A percentile compares a stretch with the other conserved stretches of the same genome.
Evolutionary conservation across 2,888 invertebrate species (phyloP).

Genomic region (Chrysotoxum bicinctum): DNA sequence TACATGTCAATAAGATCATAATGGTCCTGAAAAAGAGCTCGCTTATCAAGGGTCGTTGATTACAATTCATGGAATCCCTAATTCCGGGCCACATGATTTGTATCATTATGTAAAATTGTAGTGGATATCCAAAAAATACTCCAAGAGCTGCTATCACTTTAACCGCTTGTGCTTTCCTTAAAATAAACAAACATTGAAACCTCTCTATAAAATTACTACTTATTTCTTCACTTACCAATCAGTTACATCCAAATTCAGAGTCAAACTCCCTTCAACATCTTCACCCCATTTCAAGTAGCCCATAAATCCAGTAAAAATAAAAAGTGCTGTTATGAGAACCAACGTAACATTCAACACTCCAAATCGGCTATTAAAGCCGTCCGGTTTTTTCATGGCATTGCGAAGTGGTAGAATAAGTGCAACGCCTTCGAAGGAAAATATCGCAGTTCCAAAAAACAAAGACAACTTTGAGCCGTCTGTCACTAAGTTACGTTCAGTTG

Average conservation of each 20-base stretch:
- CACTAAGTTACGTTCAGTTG: constrained; percentile 84
- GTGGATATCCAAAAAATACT: constrained; percentile 94
- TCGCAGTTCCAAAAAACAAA: constrained; percentile 96
- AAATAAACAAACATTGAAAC: constrained; percentile 67
- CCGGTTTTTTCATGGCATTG: constrained; percentile 92
- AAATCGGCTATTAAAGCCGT: constrained; percentile 88
- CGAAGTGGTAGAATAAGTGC: constrained; percentile 94
- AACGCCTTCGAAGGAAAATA: constrained; percentile 98
- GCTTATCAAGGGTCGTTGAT: constrained; percentile 83
- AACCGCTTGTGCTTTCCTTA: constrained; percentile 90
- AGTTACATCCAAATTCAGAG: constrained; percentile 88
- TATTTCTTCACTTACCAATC: constrained; percentile 75
- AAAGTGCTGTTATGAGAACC: constrained; percentile 89
- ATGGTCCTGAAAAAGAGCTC: constrained; percentile 88
- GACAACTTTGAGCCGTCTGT: constrained; percentile 86
- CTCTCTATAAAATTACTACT: background rate
- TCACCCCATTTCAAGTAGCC: constrained; percentile 95
- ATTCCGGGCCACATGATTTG: constrained; percentile 93
- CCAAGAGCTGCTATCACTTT: constrained; percentile 91
- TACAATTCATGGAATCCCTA: constrained; percentile 83
- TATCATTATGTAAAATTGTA: constrained; percentile 98
- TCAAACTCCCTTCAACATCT: constrained; percentile 90
- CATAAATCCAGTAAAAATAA: constrained; percentile 91
- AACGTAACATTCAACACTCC: constrained; percentile 96
- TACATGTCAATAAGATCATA: constrained; percentile 92